Evolutionary conservation across 2,113 vertebrate species (phyloP), one percentile per base, ranked within the genome.

Genomic region (Myrmecobius fasciatus): DNA sequence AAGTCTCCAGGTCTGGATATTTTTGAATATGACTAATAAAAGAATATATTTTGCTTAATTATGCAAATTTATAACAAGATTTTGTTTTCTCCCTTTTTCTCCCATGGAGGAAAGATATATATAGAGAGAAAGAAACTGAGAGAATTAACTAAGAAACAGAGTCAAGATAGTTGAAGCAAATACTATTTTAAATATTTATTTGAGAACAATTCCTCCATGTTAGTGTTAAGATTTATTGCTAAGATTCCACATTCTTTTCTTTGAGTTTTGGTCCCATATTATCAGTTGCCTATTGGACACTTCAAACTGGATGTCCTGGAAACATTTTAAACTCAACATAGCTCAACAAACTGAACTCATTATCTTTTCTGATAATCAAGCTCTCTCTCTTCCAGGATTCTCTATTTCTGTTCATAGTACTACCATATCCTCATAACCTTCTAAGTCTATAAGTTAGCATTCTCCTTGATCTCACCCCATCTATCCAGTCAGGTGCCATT

Each of bases 181-280:
- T 83, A 43, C n/a, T 43, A 43, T n/a, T 43, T 43, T 2, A 83
- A 83, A n/a, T 94, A 91, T 94, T 51, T 8, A 93, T 51, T 92
- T 46, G 24, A 75, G 3, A 95, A 36, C 8, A 91, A 56, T 95
- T 10, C 88, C 89, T 94, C 20, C 9, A 49, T 17, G 47, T 94
- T 96, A 93, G 46, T 22, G 52, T 22, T 89, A 46, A 92, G 43
- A 83, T 95, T 97, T 94, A 26, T 89, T 96, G 60, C 28, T 89
- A 47, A 22, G 94, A 43, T 49, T 92, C 48, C 96, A 89, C 47
- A 95, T 92, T 92, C 94, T 97, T 0, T 83, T 83, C 36, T 8
- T 36, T 20, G 17, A 83, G n/a, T 36, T 43, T 43, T 22, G 6
- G n/a, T 22, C 36, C 36, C 22, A 20, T 6, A 75, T 75, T n/a